Evolutionary conservation across 2,113 vertebrate genomes (phyloP), one percentile per base, ranked within the genome.

Genomic region (Gymnocephalus cernua): DNA sequence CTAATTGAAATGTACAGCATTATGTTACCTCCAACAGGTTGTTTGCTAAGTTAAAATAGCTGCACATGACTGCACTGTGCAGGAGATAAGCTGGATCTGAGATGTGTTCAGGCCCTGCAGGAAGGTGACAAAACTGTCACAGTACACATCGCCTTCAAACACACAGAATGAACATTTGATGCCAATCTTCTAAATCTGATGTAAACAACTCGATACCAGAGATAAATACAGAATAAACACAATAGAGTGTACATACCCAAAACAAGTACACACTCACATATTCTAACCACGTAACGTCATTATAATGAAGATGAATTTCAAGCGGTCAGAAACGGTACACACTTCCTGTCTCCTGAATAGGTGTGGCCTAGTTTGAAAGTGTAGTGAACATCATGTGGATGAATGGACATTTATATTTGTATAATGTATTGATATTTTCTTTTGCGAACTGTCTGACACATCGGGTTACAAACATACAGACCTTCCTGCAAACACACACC

Each of bases 81-180:
- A 67, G 61, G 51, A 80, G 67, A 80, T 72, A 65, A 85, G 48
- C 67, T 32, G n/a, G 38, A 48, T 35, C 19, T 47, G 13, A 47
- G 29, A 66, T 54, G 57, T 79, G 71, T 9, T 72, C 16, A 29
- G n/a, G 45, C 73, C 59, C 78, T 61, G 67, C 54, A 77, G 83
- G 73, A 81, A 81, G 25, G 38, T 62, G 66, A 66, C 66, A 54
- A 35, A 76, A 38, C 47, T 77, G 83, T 85, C 73, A 80, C 61
- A 72, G 23, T 23, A 14, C 62, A 11, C 56, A 77, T 85, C 47
- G 7, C 53, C 67, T 38, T 85, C 77, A 70, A 62, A 79, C 25
- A 80, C 75, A 74, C 51, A 29, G 13, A 41, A 23, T 45, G 3
- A 70, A 32, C 2, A 2, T 65, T 29, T 81, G 61, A 77, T 68